Evolutionary conservation across 2,888 invertebrate species (phyloP).

Genomic region (Melieria picta): DNA sequence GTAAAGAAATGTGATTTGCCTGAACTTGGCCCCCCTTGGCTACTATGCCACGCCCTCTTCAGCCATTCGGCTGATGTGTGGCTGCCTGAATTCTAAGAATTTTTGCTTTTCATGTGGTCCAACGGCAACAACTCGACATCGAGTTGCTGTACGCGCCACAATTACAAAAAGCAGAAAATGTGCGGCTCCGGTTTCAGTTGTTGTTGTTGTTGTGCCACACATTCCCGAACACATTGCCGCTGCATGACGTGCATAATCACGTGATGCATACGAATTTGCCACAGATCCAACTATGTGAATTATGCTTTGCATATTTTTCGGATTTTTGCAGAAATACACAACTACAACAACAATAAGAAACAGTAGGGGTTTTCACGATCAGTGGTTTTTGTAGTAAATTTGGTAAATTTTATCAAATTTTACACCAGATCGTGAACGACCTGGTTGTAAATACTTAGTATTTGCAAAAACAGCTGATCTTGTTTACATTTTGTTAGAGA

Average conservation of each 20-base stretch:
- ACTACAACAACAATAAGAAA: too few species aligned
- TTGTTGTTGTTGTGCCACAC: neutral
- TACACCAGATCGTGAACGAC: too few species aligned
- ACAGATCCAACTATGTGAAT: conserved; percentile 59
- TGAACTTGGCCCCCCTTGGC: neutral
- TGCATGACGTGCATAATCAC: conserved; percentile 63
- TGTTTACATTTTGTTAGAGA: too few species aligned
- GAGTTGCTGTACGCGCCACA: neutral
- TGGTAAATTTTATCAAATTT: too few species aligned
- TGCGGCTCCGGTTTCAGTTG: neutral
- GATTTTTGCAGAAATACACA: conserved; percentile 21
- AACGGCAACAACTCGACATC: too few species aligned
- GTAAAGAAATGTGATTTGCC: neutral
- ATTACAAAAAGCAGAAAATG: neutral
- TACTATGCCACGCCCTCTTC: neutral
- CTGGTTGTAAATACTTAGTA: too few species aligned
- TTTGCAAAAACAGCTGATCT: too few species aligned
- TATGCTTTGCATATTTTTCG: conserved; percentile 55
- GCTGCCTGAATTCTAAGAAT: neutral
- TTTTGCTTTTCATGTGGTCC: too few species aligned
- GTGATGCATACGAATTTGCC: conserved; percentile 59
- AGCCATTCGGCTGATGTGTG: neutral
- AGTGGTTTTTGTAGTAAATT: too few species aligned
- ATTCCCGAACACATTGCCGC: conserved; percentile 12
- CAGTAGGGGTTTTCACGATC: too few species aligned